Base-by-base conservation (phyloP, 2,888 invertebrate genomes). In the Euproctis similis region DNA sequence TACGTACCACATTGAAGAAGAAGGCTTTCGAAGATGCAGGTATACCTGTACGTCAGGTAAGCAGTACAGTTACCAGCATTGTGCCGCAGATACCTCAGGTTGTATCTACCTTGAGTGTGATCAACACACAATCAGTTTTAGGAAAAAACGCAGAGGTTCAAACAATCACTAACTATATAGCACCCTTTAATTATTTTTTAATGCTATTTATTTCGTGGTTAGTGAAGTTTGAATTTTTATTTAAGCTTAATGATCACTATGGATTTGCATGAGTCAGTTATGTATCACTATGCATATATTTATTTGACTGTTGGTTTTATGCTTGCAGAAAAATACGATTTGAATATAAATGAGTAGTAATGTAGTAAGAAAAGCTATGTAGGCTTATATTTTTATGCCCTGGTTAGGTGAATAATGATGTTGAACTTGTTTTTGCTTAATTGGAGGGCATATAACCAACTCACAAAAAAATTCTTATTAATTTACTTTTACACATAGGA, bases 1-100 rank as follows among this genome's bases (percentile, higher is more conserved):
- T 96, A 46, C 87, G 92, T 36, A 90, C 92, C 21, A 93, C 93
- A 0, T 67, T 94, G 32, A 94, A 94, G 75, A 94, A 94, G 73
- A 94, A 94, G 63, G 92, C 93, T 1, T 94, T 93, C 63, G 94
- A 94, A 66, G 94, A 94, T 60, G 93, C 94, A 38, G 94, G 94
- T 39, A 87, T 94, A 49, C 92, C 93, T 30, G 88, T 91, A 9
- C 82, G 90, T 45, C 87, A 88, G 74, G 87, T 89, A 53, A 87
- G 86, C 67, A 85, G 86, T 51, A 76, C 86, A 19, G 78, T 85
- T 42, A 71, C 81, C 32, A 68, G 69, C 42, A 65, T 55, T 45
- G 46, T 55, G 53, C 72, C 69, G 39, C 57, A 49, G 42, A 44
- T 57, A 37, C 64, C 59, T 41, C 72, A 69, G 64, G 68, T 71